Base-by-base conservation (phyloP, 2,888 invertebrate genomes). In the Rambutsinella grinnellia region DNA sequence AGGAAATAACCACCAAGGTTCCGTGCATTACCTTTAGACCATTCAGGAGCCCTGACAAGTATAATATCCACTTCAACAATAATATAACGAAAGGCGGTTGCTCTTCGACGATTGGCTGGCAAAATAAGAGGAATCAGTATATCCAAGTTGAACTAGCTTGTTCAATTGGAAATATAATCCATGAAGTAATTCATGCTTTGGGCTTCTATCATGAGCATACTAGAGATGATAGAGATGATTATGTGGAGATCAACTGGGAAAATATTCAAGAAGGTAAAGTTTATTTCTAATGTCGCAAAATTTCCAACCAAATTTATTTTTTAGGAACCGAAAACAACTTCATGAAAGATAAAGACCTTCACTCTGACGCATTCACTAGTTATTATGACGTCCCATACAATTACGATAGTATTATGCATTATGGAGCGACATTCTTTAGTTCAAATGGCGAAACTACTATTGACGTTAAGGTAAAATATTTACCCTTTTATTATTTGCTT, bases 391-490 rank as follows among this genome's bases (percentile, higher is more conserved):
- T 75, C 3, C 65, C 75, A 26, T 80, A 80, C 47, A 80, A 80
- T 36, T 80, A 80, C 19, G 78, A 80, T 28, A 78, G 78, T 44
- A 80, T 80, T 47, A 80, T 80, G 80, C 80, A 80, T 47, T 80
- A 80, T 58, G 80, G 78, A 36, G 71, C 63, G 61, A 54, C 44
- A 10, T 77, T 61, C 54, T 80, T 80, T 19, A 71, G 75, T 15
- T 75, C 75, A 53, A 78, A 80, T 63, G 27, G 46, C 0, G 49
- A 66, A 47, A 61, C 51, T 6, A 78, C 78, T 0, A 76, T 80
- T 36, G 80, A 78, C 28, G 47, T 69, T 10, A 56, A 70, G 79
- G 79, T 79, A 63, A 21, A 46, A n/a, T 10, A 8, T 44, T 44
- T 44, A 44, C 8, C 44, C 44, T 44, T 13, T 10, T 8, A 44